Evolutionary conservation across 2,888 invertebrate genomes (phyloP), one percentile per base, ranked within the genome.

Genomic region (Troglohyphantes excavatus): DNA sequence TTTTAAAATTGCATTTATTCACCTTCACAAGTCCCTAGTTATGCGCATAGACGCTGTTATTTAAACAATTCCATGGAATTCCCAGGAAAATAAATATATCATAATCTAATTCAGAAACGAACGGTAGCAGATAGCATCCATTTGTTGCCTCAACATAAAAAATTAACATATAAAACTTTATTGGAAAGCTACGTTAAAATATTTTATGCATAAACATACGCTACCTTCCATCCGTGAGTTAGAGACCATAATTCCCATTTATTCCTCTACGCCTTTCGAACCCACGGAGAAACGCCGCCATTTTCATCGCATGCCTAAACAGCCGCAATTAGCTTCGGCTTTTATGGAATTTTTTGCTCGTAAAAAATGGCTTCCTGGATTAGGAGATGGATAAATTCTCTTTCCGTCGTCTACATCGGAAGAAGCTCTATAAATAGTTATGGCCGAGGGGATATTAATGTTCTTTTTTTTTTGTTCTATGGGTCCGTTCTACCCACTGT

Each of bases 341-440:
- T 61, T 75, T 33, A 75, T 75, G 59, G 59, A 75, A 61, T 75
- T 61, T 29, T 9, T 21, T 29, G 26, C 21, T 61, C 61, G 21
- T 75, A 61, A 27, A 61, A 61, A 61, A 61, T n/a, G 53, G n/a
- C 75, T 59, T 61, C 59, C 21, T 19, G 61, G 29, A 75, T 61
- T 61, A 75, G 21, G 59, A 75, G 61, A 75, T 29, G 29, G 19
- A 75, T 75, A 75, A 75, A 61, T 75, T 75, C 27, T 27, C 59
- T 75, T 59, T 65, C 6, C 65, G 2, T 9, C 65, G 9, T 23
- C 26, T 9, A 0, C 26, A 26, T 13, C 59, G 21, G 59, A 29
- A 29, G 73, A n/a, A 23, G 13, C 19, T 33, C 61, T 61, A 75
- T 75, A 75, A 75, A 75, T 75, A 75, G 75, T 75, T 75, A 75